A percentile compares a stretch with the other conserved stretches of the same genome.
These are phyloP conservation scores for Chrysogorgia sp. DNA, from an alignment of 92 coral and sea anemone genomes.

Conservation along the genomic window DNA sequence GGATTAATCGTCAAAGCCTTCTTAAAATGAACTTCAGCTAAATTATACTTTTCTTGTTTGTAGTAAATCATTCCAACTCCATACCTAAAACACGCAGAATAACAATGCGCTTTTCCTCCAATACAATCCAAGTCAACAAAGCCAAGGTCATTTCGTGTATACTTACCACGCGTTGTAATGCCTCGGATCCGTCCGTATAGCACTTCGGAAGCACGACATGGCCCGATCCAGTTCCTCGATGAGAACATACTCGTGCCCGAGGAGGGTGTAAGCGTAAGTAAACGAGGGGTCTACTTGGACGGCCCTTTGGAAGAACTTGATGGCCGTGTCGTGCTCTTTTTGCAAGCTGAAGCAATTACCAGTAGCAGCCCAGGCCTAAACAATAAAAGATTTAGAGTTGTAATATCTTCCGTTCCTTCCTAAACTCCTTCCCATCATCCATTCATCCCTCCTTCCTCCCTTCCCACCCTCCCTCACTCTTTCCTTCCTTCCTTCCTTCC, in stretches of 20 bases:
- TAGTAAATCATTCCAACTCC: conserved; percentile 99
- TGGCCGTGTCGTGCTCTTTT: conserved; percentile 98
- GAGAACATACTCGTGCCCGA: conserved; percentile 93
- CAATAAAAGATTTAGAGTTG: background rate
- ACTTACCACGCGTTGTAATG: conserved; percentile 99
- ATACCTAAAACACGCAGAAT: conserved; percentile 79
- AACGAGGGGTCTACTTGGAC: conserved; percentile 91
- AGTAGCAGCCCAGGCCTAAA: conserved; percentile 97
- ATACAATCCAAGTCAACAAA: too few relatives aligned
- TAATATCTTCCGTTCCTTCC: too few relatives aligned
- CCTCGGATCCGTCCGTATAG: conserved; percentile 87
- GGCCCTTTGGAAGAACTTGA: conserved; percentile 96
- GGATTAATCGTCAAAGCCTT: conserved; percentile 96
- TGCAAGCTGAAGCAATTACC: conserved; percentile 97
- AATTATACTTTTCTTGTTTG: conserved; percentile 93
- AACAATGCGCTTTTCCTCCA: too few relatives aligned
- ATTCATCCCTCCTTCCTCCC: too few relatives aligned
- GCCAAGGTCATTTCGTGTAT: background rate
- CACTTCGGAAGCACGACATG: conserved; percentile 95
- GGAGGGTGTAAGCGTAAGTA: conserved; percentile 92
- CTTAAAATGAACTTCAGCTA: conserved; percentile 96
- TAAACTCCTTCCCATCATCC: too few relatives aligned
- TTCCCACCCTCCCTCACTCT: too few relatives aligned
- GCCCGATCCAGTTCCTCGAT: conserved; percentile 97
- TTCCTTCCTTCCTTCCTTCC: too few relatives aligned